Evolutionary conservation across 2,797 vertebrate species (phyloP).

Genomic region (Gambelia wislizenii): DNA sequence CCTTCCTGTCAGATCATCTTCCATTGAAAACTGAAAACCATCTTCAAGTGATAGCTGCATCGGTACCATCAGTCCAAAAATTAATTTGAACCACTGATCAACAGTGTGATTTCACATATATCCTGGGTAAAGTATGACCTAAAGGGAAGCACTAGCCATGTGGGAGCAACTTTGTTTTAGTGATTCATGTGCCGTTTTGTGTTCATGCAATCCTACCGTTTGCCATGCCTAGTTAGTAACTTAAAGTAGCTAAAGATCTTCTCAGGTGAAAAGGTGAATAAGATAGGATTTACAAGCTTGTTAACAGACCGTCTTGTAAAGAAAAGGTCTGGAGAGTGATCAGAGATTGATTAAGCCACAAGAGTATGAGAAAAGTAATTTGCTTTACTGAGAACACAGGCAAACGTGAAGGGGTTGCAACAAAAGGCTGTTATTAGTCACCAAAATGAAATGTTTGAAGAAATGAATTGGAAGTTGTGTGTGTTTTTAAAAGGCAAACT

Average conservation of each 20-base stretch:
- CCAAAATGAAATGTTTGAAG: slow-evolving; percentile 11
- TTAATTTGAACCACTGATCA: neutral
- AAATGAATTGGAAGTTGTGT: neutral
- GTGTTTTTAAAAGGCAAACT: neutral
- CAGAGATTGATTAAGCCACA: slow-evolving; percentile 21
- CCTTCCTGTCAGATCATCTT: neutral
- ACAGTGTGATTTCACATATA: neutral
- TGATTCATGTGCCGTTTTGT: neutral
- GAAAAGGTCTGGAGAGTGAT: neutral
- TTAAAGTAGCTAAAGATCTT: slow-evolving; percentile 18
- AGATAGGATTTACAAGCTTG: slow-evolving; percentile 24
- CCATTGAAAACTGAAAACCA: neutral
- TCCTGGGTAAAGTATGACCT: neutral
- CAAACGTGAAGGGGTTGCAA: slow-evolving; percentile 2
- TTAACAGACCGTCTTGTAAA: slow-evolving; percentile 1
- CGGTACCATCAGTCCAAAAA: neutral
- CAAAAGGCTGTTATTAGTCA: slow-evolving; percentile 15
- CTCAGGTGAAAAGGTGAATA: slow-evolving; percentile 18
- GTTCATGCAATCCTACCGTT: neutral
- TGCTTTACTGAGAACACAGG: neutral
- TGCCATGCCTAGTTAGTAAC: slow-evolving; percentile 22
- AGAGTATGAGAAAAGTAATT: slow-evolving; percentile 27
- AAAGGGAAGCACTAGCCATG: neutral
- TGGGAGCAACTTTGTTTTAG: neutral
- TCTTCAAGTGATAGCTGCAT: neutral